Evolutionary conservation across 2,797 vertebrate genomes (phyloP), one percentile per base, ranked within the genome.

Genomic region (Toxotes lorentzi): DNA sequence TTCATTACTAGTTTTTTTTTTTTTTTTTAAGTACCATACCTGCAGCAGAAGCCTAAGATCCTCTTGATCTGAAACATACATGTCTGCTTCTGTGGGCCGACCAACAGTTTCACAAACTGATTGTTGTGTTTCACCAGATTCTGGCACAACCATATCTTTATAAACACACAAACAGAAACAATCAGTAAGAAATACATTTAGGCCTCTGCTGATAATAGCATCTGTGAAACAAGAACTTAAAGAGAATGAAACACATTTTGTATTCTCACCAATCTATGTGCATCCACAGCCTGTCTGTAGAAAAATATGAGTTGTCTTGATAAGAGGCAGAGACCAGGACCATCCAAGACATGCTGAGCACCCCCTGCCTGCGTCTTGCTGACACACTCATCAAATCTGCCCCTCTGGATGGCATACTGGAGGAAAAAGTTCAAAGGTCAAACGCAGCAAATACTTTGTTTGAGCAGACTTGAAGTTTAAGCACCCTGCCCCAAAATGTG

Each of bases 11-110:
- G 0, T 35, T 30, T 64, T 11, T 58, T 13, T 5, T 38, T 0
- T 35, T 30, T 64, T 11, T 58, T 13, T 5, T 38, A 30, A 59
- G 41, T 57, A 53, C 4, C 53, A 4, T 78, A 95, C 95, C 94
- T 95, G 94, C 95, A 95, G 90, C 94, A 95, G 82, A 95, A 96
- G 76, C 97, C 97, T 89, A 99, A 94, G 79, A 99, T 91, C 86
- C 96, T 96, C 95, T 99, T 99, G 92, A 99, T 97, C 89, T 99
- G 98, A 95, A 98, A 99, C 76, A 99, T 86, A 90, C 98, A 99
- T 0, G 95, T 98, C 60, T 97, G 95, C 86, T 95, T 96, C 89
- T 98, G 96, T 50, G 96, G 95, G 67, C 97, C 96, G 21, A 94
- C 91, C 89, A 99, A 88, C 68, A 98, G 95, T 92, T 97, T 97